These are phyloP conservation scores for Cyprinodon variegatus DNA, from an alignment of 2,113 vertebrate genomes.

Conservation along the genomic window DNA sequence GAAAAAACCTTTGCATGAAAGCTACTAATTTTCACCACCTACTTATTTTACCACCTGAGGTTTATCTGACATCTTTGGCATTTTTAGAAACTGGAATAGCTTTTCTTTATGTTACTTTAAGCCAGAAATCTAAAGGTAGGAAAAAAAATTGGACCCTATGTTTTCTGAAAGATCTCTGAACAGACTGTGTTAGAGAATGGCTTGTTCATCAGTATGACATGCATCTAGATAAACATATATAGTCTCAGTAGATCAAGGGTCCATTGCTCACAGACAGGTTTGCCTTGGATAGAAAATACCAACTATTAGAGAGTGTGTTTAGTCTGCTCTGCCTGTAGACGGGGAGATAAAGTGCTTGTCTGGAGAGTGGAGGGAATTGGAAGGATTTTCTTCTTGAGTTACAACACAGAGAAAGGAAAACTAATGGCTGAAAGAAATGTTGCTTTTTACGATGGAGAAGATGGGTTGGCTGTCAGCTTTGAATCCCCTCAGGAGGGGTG, in stretches of 20 bases:
- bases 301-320: conserved; percentile 60
- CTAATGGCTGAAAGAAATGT: conserved; percentile 21
- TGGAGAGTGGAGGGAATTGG: conserved; percentile 42
- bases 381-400: conserved; percentile 61
- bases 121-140: neutral
- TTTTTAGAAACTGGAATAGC: neutral
- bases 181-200: neutral
- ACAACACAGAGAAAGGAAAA: conserved; percentile 44
- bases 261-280: conserved; percentile 42
- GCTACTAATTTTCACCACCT: neutral
- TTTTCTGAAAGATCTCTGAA: conserved; percentile 7
- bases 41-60: neutral
- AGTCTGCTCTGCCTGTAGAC: conserved; percentile 54
- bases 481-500: conserved; percentile 10
- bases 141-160: neutral
- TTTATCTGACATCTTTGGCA: neutral
- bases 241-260: conserved; percentile 38
- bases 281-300: conserved; percentile 32
- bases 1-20: neutral
- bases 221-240: conserved; percentile 34
- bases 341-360: conserved; percentile 63
- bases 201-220: neutral
- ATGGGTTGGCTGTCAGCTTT: conserved; percentile 39
- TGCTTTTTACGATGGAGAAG: conserved; percentile 23
- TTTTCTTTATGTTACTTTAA: neutral